phyloP scores from a whole-genome alignment of 2,113 vertebrate genomes.

The Lontra canadensis region DNA sequence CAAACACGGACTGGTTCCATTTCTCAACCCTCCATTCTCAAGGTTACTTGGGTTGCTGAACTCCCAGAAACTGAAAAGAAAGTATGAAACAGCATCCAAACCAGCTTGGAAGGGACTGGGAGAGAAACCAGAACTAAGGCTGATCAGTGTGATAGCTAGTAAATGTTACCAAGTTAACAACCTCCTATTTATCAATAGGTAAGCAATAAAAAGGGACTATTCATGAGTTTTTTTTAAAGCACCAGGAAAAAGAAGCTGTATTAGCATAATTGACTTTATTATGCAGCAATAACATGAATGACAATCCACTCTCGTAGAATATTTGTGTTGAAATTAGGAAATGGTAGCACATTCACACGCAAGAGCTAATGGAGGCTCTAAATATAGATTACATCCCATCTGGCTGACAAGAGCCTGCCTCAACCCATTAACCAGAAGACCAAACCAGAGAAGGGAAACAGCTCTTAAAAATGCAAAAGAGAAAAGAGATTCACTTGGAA shows the following conservation, averaged over 20 bases:
- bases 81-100: not conserved
- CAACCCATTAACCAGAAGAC: conserved; percentile 46
- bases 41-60: not conserved
- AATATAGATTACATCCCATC: conserved; percentile 57
- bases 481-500: conserved; percentile 48
- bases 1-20: not conserved
- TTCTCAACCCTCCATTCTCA: not conserved
- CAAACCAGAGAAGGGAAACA: conserved; percentile 20
- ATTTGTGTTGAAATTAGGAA: conserved; percentile 40
- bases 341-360: not conserved
- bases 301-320: not conserved
- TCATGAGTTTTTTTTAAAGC: not conserved
- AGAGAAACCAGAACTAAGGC: not conserved
- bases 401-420: conserved; percentile 58
- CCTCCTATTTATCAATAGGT: not conserved
- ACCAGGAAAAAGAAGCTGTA: not conserved
- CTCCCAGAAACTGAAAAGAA: not conserved
- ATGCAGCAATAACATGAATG: not conserved
- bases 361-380: conserved; percentile 52
- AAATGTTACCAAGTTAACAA: not conserved
- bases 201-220: not conserved
- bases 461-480: conserved; percentile 53
- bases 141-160: not conserved
- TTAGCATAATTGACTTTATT: conserved; percentile 5
- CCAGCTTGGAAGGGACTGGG: not conserved